Conservation (phyloP, 2,888 invertebrate species). For the Drosophila merina region DNA sequence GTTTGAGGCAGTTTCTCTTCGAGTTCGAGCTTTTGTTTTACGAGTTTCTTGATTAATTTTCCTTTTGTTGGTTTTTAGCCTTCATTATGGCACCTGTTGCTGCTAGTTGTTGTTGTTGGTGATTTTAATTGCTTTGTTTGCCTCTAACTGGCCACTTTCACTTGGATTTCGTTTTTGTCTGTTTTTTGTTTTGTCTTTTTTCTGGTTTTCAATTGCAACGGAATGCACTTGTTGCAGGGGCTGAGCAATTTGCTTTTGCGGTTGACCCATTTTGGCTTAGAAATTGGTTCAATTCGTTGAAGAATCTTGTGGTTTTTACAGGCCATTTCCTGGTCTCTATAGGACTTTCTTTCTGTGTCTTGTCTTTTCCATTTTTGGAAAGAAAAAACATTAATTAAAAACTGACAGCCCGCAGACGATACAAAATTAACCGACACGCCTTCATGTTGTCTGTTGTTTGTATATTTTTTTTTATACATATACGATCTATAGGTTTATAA, state of each 20-base stretch:
- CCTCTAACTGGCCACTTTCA: conserved; percentile 32
- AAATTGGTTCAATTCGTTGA: conserved; percentile 15
- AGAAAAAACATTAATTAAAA: conserved; percentile 33
- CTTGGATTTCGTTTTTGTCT: conserved; percentile 19
- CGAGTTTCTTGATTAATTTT: conserved; percentile 14
- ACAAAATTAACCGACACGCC: conserved; percentile 23
- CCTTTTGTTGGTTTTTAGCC: conserved; percentile 11
- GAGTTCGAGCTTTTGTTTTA: conserved; percentile 1
- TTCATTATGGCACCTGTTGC: conserved; percentile 18
- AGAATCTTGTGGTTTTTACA: neutral
- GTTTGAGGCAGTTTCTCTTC: conserved; percentile 32
- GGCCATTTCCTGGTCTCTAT: neutral
- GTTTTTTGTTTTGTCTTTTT: conserved; percentile 1
- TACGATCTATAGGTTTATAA: conserved; percentile 9
- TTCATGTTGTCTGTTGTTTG: neutral
- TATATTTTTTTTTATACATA: neutral
- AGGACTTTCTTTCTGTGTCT: conserved; percentile 16
- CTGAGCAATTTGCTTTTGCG: conserved; percentile 8
- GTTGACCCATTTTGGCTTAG: conserved; percentile 17
- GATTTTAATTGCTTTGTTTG: conserved; percentile 47
- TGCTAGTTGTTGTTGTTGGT: conserved; percentile 3
- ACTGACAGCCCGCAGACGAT: conserved; percentile 31
- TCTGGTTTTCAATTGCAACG: conserved; percentile 15
- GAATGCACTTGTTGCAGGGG: conserved; percentile 31
- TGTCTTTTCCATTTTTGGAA: conserved; percentile 14